Conservation (phyloP, 2,888 invertebrate species). For the Prosopocoilus inquinatus region DNA sequence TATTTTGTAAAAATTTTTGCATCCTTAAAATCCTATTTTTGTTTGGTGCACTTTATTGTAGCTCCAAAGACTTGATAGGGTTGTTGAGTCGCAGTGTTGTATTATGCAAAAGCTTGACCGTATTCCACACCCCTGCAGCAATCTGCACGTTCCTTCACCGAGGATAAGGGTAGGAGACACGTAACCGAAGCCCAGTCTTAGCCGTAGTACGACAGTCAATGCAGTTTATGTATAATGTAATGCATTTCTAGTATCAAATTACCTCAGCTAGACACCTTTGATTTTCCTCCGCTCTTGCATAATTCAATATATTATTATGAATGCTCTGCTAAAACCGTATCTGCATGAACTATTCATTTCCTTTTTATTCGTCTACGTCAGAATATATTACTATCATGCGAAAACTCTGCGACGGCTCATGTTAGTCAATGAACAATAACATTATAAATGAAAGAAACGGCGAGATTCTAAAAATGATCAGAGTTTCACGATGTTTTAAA, state of each 20-base stretch:
- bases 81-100: slow-evolving; percentile 23
- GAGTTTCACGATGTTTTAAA: too few species aligned
- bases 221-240: slow-evolving; percentile 34
- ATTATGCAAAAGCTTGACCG: slow-evolving; percentile 33
- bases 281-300: slow-evolving; percentile 20
- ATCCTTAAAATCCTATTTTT: not conserved
- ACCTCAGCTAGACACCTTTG: slow-evolving; percentile 26
- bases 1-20: too few species aligned
- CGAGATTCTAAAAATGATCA: too few species aligned
- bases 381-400: too few species aligned
- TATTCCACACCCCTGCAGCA: slow-evolving; percentile 15
- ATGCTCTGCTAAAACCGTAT: slow-evolving; percentile 13
- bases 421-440: too few species aligned
- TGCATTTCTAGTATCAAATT: slow-evolving; percentile 33
- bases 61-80: slow-evolving; percentile 8
- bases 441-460: too few species aligned
- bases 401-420: too few species aligned
- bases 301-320: slow-evolving; percentile 25
- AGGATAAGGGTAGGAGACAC: slow-evolving; percentile 1
- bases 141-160: slow-evolving; percentile 20
- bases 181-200: slow-evolving; percentile 12
- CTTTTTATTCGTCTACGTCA: too few species aligned
- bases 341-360: slow-evolving; percentile 11
- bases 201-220: slow-evolving; percentile 19
- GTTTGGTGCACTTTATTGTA: not conserved